Conservation (phyloP, 2,888 invertebrate species). For the Rhagonycha lutea region DNA sequence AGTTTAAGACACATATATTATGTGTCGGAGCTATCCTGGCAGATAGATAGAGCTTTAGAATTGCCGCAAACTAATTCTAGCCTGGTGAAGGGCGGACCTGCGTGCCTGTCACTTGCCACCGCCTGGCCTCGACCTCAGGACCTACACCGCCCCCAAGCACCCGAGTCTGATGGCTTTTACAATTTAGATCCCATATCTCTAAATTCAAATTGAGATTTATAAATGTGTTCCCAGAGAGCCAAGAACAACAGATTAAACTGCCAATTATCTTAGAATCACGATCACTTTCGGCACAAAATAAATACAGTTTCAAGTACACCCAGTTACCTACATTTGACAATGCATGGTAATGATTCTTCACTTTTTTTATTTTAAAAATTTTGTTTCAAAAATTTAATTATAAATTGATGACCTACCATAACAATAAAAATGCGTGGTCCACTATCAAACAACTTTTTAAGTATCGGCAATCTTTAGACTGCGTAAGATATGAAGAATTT, state of each 20-base stretch:
- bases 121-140: constrained; percentile 54
- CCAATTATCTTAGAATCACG: constrained; percentile 8
- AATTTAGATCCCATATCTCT: constrained; percentile 51
- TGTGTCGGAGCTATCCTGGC: constrained; percentile 42
- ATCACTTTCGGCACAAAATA: not conserved
- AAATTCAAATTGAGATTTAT: constrained; percentile 54
- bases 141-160: constrained; percentile 51
- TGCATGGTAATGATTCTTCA: not conserved
- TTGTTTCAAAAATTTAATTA: not conserved
- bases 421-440: not conserved
- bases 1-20: constrained; percentile 32
- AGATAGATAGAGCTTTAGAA: constrained; percentile 39
- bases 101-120: constrained; percentile 57
- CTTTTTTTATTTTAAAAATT: not conserved
- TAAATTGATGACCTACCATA: not conserved
- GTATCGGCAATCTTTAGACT: no score
- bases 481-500: not conserved
- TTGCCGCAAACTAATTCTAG: constrained; percentile 48
- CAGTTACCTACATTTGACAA: not conserved
- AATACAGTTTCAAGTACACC: not conserved
- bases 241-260: constrained; percentile 15
- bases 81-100: constrained; percentile 54
- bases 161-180: constrained; percentile 51
- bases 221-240: constrained; percentile 28
- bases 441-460: not conserved